Conservation (phyloP, 2,797 vertebrate species). For the Myotis vivesi region DNA sequence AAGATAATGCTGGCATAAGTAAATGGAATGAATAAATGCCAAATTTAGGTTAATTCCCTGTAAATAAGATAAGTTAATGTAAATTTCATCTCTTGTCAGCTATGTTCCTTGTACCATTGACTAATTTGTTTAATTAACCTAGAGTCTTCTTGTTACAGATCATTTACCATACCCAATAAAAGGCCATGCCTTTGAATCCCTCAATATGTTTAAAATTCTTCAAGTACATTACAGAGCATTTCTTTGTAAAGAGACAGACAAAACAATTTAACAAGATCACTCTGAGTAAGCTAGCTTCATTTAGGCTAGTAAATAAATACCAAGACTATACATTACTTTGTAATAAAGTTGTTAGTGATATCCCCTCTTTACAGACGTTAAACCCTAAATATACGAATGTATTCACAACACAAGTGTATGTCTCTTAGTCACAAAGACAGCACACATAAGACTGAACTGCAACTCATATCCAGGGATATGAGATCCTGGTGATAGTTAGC, state of each 20-base stretch:
- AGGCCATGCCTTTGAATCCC: slow-evolving; percentile 18
- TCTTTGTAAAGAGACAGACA: slow-evolving; percentile 35
- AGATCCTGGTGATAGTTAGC: neutral
- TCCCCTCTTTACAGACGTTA: neutral
- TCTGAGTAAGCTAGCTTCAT: slow-evolving; percentile 10
- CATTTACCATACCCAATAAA: slow-evolving; percentile 41
- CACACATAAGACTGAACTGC: neutral
- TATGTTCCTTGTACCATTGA: neutral
- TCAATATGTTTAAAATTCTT: slow-evolving; percentile 14
- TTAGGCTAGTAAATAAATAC: slow-evolving; percentile 38
- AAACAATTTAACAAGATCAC: slow-evolving; percentile 31
- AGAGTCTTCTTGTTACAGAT: slow-evolving; percentile 48
- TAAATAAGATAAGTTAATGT: slow-evolving; percentile 40
- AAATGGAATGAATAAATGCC: slow-evolving; percentile 2
- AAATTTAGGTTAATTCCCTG: slow-evolving; percentile 18
- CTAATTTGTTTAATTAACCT: slow-evolving; percentile 65
- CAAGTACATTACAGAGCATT: neutral
- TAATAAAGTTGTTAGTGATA: neutral
- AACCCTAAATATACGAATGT: neutral
- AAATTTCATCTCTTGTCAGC: slow-evolving; percentile 28
- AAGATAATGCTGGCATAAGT: neutral
- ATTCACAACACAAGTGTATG: neutral
- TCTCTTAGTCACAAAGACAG: neutral
- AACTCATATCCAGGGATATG: neutral
- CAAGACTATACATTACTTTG: neutral